phyloP scores from a whole-genome alignment of 2,888 invertebrate species.

The Gandaritis pyraliata region DNA sequence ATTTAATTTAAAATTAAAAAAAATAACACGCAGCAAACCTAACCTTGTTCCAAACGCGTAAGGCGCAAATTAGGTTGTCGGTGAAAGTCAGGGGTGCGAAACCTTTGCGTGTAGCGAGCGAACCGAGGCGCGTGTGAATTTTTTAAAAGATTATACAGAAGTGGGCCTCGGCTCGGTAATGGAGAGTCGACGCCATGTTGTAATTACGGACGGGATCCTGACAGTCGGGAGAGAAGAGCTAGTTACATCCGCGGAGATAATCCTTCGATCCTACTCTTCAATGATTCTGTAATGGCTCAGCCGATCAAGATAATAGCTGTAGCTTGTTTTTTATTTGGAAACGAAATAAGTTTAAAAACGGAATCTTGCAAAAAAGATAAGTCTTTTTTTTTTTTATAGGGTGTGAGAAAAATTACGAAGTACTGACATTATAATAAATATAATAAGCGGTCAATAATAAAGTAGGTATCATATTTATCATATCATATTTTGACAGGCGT shows the following conservation, averaged over 20 bases:
- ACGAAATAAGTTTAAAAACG: too few relatives aligned
- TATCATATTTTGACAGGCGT: too few relatives aligned
- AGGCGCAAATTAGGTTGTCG: conserved; percentile 43
- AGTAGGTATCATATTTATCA: too few relatives aligned
- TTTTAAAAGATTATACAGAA: conserved; percentile 78
- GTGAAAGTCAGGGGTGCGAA: conserved; percentile 51
- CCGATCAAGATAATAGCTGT: not conserved
- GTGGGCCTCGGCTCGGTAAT: conserved; percentile 59
- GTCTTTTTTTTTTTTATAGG: too few relatives aligned
- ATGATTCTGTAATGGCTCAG: not conserved
- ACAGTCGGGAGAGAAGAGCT: conserved; percentile 16
- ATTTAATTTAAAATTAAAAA: conserved; percentile 51
- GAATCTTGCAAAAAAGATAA: too few relatives aligned
- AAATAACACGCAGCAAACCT: conserved; percentile 33
- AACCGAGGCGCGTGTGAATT: conserved; percentile 68
- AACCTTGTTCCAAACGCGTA: conserved; percentile 34
- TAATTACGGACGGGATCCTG: conserved; percentile 57
- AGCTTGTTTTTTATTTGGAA: not conserved
- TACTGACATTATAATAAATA: too few relatives aligned
- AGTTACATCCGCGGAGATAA: conserved; percentile 4
- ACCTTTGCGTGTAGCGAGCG: conserved; percentile 50
- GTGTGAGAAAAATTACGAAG: too few relatives aligned
- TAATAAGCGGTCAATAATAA: too few relatives aligned
- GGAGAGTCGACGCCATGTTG: conserved; percentile 59
- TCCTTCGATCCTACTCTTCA: not conserved